phyloP scores from a whole-genome alignment of 2,797 vertebrate genomes.

The Cuniculus paca region DNA sequence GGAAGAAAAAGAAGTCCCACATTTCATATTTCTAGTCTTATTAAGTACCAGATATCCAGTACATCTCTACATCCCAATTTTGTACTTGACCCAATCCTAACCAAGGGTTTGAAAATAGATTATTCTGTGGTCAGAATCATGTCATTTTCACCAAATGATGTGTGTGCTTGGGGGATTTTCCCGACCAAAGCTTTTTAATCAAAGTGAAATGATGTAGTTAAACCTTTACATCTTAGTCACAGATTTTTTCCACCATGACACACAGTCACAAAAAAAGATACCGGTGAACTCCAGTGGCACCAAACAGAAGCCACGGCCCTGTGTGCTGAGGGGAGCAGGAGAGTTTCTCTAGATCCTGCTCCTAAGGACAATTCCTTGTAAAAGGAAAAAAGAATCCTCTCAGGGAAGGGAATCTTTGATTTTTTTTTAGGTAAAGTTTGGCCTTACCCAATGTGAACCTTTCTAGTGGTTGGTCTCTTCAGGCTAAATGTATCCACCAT shows the following conservation, averaged over 20 bases:
- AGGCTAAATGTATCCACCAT: neutral
- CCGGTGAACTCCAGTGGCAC: neutral
- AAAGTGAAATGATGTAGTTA: constrained; percentile 19
- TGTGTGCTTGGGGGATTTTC: neutral
- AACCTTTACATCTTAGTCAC: neutral
- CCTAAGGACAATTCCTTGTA: neutral
- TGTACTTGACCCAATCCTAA: neutral
- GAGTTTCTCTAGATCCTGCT: neutral
- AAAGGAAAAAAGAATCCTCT: neutral
- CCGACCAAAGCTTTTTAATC: neutral
- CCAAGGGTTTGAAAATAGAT: neutral
- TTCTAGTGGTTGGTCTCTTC: neutral
- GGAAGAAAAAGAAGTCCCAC: neutral
- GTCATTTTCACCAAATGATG: neutral
- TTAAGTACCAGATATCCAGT: neutral
- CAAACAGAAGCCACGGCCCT: neutral
- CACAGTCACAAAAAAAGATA: neutral
- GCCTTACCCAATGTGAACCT: neutral
- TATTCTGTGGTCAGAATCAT: neutral
- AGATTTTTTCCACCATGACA: neutral
- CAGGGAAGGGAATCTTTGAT: neutral
- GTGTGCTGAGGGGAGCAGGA: neutral
- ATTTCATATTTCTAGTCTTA: neutral
- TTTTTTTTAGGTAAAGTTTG: constrained; percentile 14
- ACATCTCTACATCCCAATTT: neutral